Percentiles rank a stretch among this genome's conserved stretches.
These are phyloP conservation scores for Therioaphis trifolii DNA, from an alignment of 2,888 invertebrate genomes.

Conservation along the genomic window DNA sequence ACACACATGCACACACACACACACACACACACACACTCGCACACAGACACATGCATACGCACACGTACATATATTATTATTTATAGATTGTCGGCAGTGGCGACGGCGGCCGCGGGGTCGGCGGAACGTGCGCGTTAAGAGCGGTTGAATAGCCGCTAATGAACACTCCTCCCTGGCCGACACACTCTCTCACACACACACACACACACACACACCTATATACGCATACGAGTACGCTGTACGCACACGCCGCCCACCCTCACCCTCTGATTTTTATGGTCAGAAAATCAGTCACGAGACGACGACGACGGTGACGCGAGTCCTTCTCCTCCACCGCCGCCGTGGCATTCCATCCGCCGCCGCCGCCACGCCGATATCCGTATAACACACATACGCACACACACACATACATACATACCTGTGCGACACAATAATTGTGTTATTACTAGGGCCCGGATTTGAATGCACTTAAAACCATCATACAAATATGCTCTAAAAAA, in stretches of 20 bases:
- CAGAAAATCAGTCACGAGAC: conserved; percentile 31
- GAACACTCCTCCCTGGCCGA: conserved; percentile 32
- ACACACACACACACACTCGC: too few relatives aligned
- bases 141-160: conserved; percentile 61
- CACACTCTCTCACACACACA: neutral
- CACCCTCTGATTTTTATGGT: conserved; percentile 51
- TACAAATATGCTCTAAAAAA: too few relatives aligned
- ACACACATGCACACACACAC: too few relatives aligned
- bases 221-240: neutral
- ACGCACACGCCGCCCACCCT: neutral
- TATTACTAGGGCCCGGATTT: too few relatives aligned
- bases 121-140: conserved; percentile 34
- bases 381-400: too few relatives aligned
- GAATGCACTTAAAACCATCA: too few relatives aligned
- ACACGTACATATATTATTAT: too few relatives aligned
- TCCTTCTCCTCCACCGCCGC: neutral
- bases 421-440: too few relatives aligned
- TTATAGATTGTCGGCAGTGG: neutral
- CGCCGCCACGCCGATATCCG: too few relatives aligned
- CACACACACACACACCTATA: neutral
- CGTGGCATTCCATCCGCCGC: neutral
- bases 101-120: conserved; percentile 10
- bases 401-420: too few relatives aligned
- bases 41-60: too few relatives aligned
- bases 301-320: neutral